phyloP scores from a whole-genome alignment of 2,888 invertebrate species.

The Heteromyza rotundicornis region DNA sequence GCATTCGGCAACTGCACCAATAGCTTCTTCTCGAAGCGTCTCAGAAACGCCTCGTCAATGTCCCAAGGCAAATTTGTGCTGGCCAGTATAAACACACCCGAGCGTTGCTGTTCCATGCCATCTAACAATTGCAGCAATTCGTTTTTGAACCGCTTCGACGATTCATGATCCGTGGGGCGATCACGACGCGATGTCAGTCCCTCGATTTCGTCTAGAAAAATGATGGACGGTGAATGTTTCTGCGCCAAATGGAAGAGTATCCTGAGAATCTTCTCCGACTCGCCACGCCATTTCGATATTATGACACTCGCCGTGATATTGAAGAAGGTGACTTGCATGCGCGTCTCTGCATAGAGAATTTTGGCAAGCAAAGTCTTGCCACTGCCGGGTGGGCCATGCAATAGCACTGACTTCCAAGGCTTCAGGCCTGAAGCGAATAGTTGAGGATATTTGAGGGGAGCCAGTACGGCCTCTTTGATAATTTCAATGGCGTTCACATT shows the following conservation, averaged over 20 bases:
- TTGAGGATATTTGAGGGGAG: conserved; percentile 77
- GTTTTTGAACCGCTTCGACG: conserved; percentile 84
- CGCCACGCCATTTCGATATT: conserved; percentile 95
- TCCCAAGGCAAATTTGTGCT: conserved; percentile 95
- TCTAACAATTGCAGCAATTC: conserved; percentile 89
- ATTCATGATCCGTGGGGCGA: conserved; percentile 78
- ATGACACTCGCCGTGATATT: conserved; percentile 88
- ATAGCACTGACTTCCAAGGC: conserved; percentile 83
- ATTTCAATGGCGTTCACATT: conserved; percentile 76
- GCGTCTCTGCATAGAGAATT: conserved; percentile 82
- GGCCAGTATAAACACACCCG: conserved; percentile 76
- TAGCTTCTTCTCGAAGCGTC: conserved; percentile 87
- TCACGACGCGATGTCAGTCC: conserved; percentile 75
- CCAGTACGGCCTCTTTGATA: conserved; percentile 86
- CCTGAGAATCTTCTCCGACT: conserved; percentile 90
- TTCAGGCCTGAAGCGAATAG: conserved; percentile 72
- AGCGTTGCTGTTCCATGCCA: conserved; percentile 70
- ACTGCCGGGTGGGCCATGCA: conserved; percentile 70
- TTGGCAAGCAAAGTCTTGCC: conserved; percentile 91
- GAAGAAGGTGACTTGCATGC: conserved; percentile 77
- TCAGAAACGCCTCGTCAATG: conserved; percentile 84
- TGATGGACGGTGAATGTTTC: conserved; percentile 84
- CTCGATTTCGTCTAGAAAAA: conserved; percentile 94
- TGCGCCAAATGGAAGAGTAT: conserved; percentile 87
- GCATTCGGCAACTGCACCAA: conserved; percentile 78